These are phyloP conservation scores for Tetragonula carbonaria DNA, from an alignment of 2,888 invertebrate genomes.

Conservation along the genomic window DNA sequence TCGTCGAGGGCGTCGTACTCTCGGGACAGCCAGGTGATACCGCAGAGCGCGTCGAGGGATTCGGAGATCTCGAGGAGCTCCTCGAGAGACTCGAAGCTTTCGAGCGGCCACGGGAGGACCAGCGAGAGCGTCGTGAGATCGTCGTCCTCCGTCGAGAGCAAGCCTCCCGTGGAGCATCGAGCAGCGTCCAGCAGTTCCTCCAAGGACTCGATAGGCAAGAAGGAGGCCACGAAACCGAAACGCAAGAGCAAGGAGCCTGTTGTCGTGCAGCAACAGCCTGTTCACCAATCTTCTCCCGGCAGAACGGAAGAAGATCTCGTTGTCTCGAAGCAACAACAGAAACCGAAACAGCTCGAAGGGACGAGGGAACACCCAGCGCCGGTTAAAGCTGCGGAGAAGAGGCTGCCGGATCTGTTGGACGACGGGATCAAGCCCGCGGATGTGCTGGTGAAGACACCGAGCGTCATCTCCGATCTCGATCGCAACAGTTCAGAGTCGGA, in stretches of 20 bases:
- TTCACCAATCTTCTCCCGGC: constrained; percentile 49
- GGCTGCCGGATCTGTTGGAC: constrained; percentile 74
- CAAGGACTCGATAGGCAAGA: constrained; percentile 72
- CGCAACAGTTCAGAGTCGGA: constrained; percentile 89
- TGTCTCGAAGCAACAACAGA: not conserved
- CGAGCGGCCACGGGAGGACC: constrained; percentile 41
- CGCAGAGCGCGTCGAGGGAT: constrained; percentile 71
- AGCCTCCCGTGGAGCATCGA: constrained; percentile 46
- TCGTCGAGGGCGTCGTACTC: constrained; percentile 58
- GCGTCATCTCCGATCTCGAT: constrained; percentile 79
- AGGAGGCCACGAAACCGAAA: constrained; percentile 76
- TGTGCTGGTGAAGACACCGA: constrained; percentile 74
- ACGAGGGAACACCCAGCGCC: not conserved
- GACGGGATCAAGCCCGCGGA: constrained; percentile 49
- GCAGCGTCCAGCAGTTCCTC: constrained; percentile 69
- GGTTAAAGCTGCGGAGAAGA: constrained; percentile 65
- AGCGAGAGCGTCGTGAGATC: constrained; percentile 18
- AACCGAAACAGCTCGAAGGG: constrained; percentile 34
- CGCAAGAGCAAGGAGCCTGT: constrained; percentile 74
- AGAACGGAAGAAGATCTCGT: constrained; percentile 35
- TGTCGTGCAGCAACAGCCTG: constrained; percentile 45
- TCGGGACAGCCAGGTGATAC: constrained; percentile 62
- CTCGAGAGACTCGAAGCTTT: constrained; percentile 74
- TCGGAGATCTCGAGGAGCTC: constrained; percentile 74
- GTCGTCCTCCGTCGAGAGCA: constrained; percentile 34